Base-by-base conservation (phyloP, 2,888 invertebrate species). In the Anoncus sp. region DNA sequence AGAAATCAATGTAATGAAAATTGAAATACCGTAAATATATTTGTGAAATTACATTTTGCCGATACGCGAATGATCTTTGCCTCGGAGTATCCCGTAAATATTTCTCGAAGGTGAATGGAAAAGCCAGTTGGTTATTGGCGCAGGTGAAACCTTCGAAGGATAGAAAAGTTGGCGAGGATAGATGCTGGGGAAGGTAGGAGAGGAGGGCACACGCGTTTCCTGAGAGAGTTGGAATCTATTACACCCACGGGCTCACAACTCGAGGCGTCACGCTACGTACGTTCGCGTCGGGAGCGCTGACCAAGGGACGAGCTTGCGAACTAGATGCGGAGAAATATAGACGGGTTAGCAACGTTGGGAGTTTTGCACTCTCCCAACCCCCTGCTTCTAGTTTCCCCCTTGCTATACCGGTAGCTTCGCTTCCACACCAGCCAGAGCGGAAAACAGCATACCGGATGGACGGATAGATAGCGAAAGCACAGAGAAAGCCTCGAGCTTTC, bases 231-330 rank as follows among this genome's bases (percentile, higher is more conserved):
- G 53, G 78, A 83, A 84, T 83, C 81, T 84, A 83, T 84, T 83
- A 80, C 80, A 80, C 73, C 79, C 78, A 67, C 76, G 79, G 80
- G 79, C 76, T 81, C 76, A 80, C 82, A 82, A 82, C 77, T 83
- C 77, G 75, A 47, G 31, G 62, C 80, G 84, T 84, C 83, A 84
- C 81, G 83, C 81, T 80, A 83, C 83, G 80, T 83, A 78, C 80
- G 70, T 81, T 57, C 67, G 66, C 77, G 73, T 70, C 72, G 59
- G 69, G 75, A 74, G 69, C 66, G 77, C 79, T 81, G 79, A 81
- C 81, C 81, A 81, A 79, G 79, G 75, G 60, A 67, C 78, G 63
- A 79, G 78, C 75, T 75, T 75, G 67, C 45, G 43, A 78, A 78
- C 67, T 72, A 67, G 67, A 72, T 16, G 35, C 57, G 20, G 67